Base-by-base conservation (phyloP, 2,113 vertebrate species). In the Xiphias gladius region DNA sequence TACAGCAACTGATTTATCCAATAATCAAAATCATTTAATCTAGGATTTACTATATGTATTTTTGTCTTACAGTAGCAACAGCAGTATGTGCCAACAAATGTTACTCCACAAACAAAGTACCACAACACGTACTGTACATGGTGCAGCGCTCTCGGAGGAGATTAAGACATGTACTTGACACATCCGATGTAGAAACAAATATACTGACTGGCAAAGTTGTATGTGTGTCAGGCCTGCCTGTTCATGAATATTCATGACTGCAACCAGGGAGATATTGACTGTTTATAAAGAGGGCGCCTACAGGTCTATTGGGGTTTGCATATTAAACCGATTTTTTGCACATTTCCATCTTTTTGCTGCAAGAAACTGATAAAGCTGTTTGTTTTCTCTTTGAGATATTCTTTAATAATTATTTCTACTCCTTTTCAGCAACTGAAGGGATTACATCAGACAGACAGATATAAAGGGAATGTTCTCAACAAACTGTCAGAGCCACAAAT, bases 201-300 rank as follows among this genome's bases (percentile, higher is more conserved):
- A 64, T 2, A 76, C 58, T 30, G 37, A 48, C 48, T 75, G 28
- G 65, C 43, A 50, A 58, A 82, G 52, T 54, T 71, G 37, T 70
- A 46, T 62, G 67, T 78, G 58, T 65, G 59, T 35, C 76, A 80
- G 63, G 52, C 13, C 16, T 57, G 26, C 26, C 62, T 59, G 37
- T 4, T 58, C 70, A 76, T 75, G 72, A 84, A 91, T 90, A 92
- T 87, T 73, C 79, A 90, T 61, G 69, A 80, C 16, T 7, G 28
- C 77, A 86, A 59, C 65, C 79, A 80, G 68, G 46, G 79, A 88
- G 73, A 86, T 90, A 89, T 89, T 75, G 89, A 92, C 83, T 89
- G 89, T 90, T 91, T 91, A 85, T 86, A 86, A 86, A 85, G 85
- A 78, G 55, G 57, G 79, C 54, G 70, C 67, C 84, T 50, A 72